Conservation (phyloP, 37 sponge, comb jelly and placozoan genomes). For the Oopsacas minuta region DNA sequence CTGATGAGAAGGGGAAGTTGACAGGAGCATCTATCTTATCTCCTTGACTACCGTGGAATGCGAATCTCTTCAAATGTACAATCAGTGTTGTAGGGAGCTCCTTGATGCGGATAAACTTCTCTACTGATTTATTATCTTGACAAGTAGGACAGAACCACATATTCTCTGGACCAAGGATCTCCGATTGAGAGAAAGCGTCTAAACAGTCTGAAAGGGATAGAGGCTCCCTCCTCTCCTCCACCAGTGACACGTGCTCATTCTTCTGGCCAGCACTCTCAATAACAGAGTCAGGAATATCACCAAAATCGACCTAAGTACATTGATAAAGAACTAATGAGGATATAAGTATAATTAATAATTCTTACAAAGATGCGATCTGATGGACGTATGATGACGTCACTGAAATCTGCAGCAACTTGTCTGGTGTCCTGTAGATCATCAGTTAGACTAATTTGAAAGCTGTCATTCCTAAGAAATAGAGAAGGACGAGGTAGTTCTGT, state of each 20-base stretch:
- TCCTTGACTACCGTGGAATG: constrained; percentile 39
- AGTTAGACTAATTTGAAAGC: neutral
- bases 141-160: constrained; percentile 54
- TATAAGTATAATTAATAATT: neutral
- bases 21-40: constrained; percentile 46
- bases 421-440: neutral
- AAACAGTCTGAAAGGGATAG: constrained; percentile 43
- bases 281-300: neutral
- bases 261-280: neutral
- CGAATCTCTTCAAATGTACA: constrained; percentile 56
- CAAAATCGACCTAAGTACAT: neutral
- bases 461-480: neutral
- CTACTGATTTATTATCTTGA: constrained; percentile 22
- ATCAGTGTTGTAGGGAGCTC: constrained; percentile 40
- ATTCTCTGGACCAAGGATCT: constrained; percentile 41
- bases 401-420: neutral
- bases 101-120: constrained; percentile 17
- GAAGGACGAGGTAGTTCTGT: neutral
- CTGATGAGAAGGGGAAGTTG: constrained; percentile 24
- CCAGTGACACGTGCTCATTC: constrained; percentile 33
- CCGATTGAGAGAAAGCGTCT: constrained; percentile 38
- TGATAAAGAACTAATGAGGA: neutral
- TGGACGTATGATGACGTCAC: constrained; percentile 6
- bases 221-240: neutral
- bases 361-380: neutral